phyloP scores from a whole-genome alignment of 37 sponge, comb jelly and placozoan genomes.

The Cladorhizidae sp. region DNA sequence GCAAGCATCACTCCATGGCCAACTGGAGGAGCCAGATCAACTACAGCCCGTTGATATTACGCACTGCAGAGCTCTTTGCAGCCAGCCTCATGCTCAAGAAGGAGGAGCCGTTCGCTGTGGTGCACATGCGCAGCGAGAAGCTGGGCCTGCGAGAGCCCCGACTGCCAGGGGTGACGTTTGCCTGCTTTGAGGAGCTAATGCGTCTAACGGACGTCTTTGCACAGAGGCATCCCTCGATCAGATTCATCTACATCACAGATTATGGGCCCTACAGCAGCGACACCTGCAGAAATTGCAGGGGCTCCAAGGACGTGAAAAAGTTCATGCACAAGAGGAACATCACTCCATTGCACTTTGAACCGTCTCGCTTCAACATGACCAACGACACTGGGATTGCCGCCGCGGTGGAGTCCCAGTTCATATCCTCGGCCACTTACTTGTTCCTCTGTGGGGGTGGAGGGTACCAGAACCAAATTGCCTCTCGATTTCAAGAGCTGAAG shows the following conservation, averaged over 20 bases:
- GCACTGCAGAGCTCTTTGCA: conserved; percentile 1
- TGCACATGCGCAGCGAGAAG: conserved; percentile 64
- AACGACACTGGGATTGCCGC: conserved; percentile 49
- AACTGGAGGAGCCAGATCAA: neutral
- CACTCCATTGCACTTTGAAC: conserved; percentile 21
- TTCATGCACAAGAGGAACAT: neutral
- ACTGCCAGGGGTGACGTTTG: conserved; percentile 1
- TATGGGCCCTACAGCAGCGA: conserved; percentile 42
- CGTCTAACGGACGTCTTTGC: neutral
- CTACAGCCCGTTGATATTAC: neutral
- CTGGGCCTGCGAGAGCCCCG: conserved; percentile 28
- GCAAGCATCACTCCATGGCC: neutral
- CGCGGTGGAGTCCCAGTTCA: conserved; percentile 26
- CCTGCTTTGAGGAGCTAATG: conserved; percentile 24
- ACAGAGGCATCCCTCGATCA: neutral
- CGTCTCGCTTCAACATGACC: neutral
- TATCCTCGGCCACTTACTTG: conserved; percentile 8
- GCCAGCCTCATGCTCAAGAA: neutral
- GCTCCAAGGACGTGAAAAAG: neutral
- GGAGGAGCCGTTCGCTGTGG: neutral
- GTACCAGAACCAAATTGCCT: conserved; percentile 31
- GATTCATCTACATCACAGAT: conserved; percentile 19
- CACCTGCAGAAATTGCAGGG: conserved; percentile 37
- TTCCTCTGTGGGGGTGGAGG: conserved; percentile 55
- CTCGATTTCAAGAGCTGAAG: neutral